Evolutionary conservation across 2,888 invertebrate genomes (phyloP).

Genomic region (Lamellibrachia satsuma): DNA sequence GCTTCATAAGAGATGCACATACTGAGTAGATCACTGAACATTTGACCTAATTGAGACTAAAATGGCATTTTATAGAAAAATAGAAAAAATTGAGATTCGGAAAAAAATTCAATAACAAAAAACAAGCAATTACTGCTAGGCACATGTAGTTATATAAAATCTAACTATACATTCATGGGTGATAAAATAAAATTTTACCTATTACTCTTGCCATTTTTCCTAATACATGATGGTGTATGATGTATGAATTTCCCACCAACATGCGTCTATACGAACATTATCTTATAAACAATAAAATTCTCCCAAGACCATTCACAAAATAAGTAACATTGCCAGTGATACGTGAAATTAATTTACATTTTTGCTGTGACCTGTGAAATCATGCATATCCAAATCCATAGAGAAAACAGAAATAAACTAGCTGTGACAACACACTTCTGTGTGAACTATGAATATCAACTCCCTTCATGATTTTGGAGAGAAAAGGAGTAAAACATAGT

Average conservation of each 20-base stretch:
- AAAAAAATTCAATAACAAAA: neutral
- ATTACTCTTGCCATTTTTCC: neutral
- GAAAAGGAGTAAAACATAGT: neutral
- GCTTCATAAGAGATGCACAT: neutral
- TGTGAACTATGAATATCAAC: neutral
- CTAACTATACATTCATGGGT: too few relatives aligned
- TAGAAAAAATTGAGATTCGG: too few relatives aligned
- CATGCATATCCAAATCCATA: neutral
- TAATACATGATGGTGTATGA: neutral
- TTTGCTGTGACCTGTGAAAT: neutral
- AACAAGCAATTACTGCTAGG: neutral
- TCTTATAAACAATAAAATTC: neutral
- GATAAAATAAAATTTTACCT: neutral
- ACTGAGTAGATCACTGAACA: neutral
- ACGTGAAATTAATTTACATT: neutral
- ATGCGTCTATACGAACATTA: neutral
- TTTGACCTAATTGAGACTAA: neutral
- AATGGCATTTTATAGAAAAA: neutral
- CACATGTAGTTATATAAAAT: neutral
- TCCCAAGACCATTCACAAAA: neutral
- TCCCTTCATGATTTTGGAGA: neutral
- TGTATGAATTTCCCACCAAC: neutral
- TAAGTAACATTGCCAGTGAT: neutral
- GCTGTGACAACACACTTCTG: too few relatives aligned
- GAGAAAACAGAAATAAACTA: neutral